These are phyloP conservation scores for Apodemus agrarius DNA, from an alignment of 2,797 vertebrate genomes.

Conservation along the genomic window DNA sequence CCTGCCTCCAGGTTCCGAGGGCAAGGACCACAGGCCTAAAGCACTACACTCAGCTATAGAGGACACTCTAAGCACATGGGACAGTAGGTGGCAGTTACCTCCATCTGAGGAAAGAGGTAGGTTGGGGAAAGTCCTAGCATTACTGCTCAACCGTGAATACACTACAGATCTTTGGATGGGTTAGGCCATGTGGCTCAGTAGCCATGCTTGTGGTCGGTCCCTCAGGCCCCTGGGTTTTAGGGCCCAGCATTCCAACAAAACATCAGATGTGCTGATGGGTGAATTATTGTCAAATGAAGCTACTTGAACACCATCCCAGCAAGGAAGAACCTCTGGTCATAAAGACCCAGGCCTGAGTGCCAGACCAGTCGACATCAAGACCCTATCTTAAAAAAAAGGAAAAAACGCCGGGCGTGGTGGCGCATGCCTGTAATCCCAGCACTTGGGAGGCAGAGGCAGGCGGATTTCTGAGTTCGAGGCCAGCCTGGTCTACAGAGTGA, in stretches of 20 bases:
- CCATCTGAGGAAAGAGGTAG: not conserved
- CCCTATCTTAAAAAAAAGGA: not conserved
- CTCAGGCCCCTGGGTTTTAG: not conserved
- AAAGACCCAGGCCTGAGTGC: not conserved
- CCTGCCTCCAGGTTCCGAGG: not conserved
- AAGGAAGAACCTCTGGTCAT: not conserved
- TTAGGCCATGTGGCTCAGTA: not conserved
- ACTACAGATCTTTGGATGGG: fast-evolving
- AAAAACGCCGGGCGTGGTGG: no score
- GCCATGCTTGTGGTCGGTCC: fast-evolving
- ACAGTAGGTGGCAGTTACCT: no score
- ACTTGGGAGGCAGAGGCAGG: no score
- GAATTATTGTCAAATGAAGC: not conserved
- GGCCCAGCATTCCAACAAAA: not conserved
- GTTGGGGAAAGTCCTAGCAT: not conserved
- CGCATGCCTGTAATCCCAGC: no score
- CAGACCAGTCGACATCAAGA: not conserved
- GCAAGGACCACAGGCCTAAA: not conserved
- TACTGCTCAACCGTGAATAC: not conserved
- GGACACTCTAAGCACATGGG: not conserved
- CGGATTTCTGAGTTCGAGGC: no score
- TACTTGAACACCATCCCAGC: not conserved
- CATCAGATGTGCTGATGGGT: no score
- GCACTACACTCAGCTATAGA: not conserved
- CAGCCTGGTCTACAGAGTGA: no score